Evolutionary conservation across 2,888 invertebrate genomes (phyloP).

Genomic region (Cremastinae sp.): DNA sequence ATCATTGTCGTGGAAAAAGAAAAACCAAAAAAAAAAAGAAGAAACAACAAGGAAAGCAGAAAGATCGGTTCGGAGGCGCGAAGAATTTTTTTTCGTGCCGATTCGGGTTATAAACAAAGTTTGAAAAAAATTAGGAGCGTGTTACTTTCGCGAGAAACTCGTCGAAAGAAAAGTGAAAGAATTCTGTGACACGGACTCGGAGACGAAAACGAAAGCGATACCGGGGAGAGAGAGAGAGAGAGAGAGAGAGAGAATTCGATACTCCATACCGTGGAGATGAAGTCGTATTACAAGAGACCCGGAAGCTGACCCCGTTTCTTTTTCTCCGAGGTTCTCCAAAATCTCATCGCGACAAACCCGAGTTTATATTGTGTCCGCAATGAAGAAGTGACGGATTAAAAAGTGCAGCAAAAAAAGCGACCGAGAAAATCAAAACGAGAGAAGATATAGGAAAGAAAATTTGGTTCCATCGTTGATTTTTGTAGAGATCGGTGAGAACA

Average conservation of each 20-base stretch:
- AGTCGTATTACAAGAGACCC: slow-evolving; percentile 54
- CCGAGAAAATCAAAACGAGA: too few relatives aligned
- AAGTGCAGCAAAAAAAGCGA: too few relatives aligned
- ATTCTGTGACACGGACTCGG: slow-evolving; percentile 8
- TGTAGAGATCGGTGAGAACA: too few relatives aligned
- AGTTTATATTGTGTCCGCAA: neutral
- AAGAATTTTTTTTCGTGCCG: too few relatives aligned
- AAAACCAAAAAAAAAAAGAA: neutral
- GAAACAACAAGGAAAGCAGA: neutral
- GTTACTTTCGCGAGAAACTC: slow-evolving; percentile 38
- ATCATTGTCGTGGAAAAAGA: neutral
- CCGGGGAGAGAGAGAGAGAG: neutral
- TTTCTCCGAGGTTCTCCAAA: neutral
- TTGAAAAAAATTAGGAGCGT: neutral
- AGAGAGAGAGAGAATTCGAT: slow-evolving; percentile 5
- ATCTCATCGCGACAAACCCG: neutral
- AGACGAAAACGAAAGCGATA: slow-evolving; percentile 40
- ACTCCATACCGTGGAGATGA: slow-evolving; percentile 53
- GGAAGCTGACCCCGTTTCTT: slow-evolving; percentile 57
- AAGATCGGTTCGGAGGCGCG: neutral
- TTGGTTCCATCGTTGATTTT: too few relatives aligned
- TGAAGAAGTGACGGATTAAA: too few relatives aligned
- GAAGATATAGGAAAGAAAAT: too few relatives aligned
- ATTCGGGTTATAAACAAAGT: too few relatives aligned
- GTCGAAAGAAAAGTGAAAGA: slow-evolving; percentile 46